Evolutionary conservation across 2,888 invertebrate species (phyloP), one percentile per base, ranked within the genome.

Genomic region (Ischnus inquisitorius): DNA sequence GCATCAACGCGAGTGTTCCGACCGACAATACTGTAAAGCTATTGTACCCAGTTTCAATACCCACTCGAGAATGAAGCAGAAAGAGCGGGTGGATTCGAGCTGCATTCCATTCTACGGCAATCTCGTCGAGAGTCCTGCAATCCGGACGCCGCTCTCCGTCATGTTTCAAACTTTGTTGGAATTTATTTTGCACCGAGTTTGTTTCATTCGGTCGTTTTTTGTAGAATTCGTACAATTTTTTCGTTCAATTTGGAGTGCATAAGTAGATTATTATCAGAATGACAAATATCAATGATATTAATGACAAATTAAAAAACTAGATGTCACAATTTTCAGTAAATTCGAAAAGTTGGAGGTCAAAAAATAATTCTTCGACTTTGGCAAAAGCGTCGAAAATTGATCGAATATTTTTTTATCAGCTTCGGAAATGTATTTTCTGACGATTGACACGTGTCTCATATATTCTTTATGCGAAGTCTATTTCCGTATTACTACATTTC

Each of bases 11-110:
- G 83, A 87, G 85, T 87, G 84, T 85, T 65, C 79, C 86, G 82
- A 67, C 77, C 85, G 83, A 84, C 86, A 87, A 88, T 88, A 67
- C 71, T 88, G 88, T 88, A 88, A 87, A 86, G 86, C 85, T 86
- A 90, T 91, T 91, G 91, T 90, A 79, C 87, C 82, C 28, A 43
- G 85, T 87, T 84, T 88, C 87, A 86, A 89, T 90, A 88, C 88
- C 86, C 85, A 88, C 89, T 89, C 65, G 86, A 87, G 87, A 83
- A 82, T 84, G 28, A 39, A n/a, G 25, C 19, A 65, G 25, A 51
- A 39, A 51, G 28, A 76, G 46, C 64, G 48, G 48, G n/a, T 39
- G 34, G 16, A 39, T 71, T 19, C 19, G 34, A 83, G 79, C 86
- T 87, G 86, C 88, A 88, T 89, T 89, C 88, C 90, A 80, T 83